Conservation (phyloP, 2,113 vertebrate species). For the Hiodon tergisus region DNA sequence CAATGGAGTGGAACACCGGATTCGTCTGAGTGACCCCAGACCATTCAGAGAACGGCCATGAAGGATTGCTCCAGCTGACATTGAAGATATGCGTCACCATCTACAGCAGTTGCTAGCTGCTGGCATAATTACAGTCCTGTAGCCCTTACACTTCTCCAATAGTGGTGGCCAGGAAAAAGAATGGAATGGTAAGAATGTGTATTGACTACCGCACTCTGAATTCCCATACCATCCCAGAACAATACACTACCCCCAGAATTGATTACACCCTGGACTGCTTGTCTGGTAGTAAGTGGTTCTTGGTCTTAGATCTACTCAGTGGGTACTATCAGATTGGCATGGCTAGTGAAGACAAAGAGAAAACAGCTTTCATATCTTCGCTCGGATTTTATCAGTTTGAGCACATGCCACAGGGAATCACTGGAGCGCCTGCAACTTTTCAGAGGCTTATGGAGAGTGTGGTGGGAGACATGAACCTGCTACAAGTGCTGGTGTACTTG, state of each 20-base stretch:
- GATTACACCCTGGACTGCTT: slow-evolving; percentile 11
- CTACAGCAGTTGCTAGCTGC: slow-evolving; percentile 1
- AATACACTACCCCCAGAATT: slow-evolving; percentile 16
- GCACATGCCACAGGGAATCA: slow-evolving; percentile 5
- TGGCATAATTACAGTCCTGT: background rate
- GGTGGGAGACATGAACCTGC: slow-evolving; percentile 16
- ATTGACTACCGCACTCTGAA: slow-evolving; percentile 23
- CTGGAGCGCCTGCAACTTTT: slow-evolving; percentile 20
- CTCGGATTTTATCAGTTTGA: slow-evolving; percentile 24
- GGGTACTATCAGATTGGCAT: slow-evolving; percentile 16
- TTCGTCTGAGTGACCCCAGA: background rate
- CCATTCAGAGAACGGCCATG: background rate
- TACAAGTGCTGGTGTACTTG: slow-evolving; percentile 3
- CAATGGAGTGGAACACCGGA: slow-evolving; percentile 22
- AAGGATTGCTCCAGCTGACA: slow-evolving; percentile 1
- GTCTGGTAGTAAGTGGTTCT: slow-evolving; percentile 19
- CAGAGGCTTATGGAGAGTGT: slow-evolving; percentile 25
- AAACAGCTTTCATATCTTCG: slow-evolving; percentile 22
- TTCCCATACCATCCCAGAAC: background rate
- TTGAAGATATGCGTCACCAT: background rate
- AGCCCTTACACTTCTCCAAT: slow-evolving; percentile 7
- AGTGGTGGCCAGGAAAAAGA: background rate
- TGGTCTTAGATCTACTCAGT: slow-evolving; percentile 1
- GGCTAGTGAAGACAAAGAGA: slow-evolving; percentile 21
- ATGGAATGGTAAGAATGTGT: background rate